Evolutionary conservation across 2,888 invertebrate species (phyloP).

Genomic region (Brachyptera risi): DNA sequence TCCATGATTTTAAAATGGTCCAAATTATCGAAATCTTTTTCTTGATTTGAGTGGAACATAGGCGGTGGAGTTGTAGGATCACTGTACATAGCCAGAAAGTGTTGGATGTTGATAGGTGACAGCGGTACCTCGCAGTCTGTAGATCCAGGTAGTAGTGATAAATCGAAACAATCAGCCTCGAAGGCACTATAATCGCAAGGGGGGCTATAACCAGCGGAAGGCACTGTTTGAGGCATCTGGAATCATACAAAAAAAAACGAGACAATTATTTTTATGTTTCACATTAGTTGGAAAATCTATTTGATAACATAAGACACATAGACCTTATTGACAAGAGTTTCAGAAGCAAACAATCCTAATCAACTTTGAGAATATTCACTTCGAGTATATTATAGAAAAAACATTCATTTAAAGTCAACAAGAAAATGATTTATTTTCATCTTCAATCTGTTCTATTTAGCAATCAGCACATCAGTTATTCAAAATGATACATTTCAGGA

Average conservation of each 20-base stretch:
- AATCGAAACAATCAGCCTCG: constrained; percentile 61
- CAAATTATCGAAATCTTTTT: constrained; percentile 15
- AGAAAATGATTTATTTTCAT: no score
- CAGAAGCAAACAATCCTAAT: no score
- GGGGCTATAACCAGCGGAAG: constrained; percentile 70
- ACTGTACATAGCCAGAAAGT: constrained; percentile 29
- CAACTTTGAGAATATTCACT: no score
- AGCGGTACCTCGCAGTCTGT: constrained; percentile 35
- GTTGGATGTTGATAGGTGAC: constrained; percentile 29
- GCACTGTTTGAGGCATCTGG: constrained; percentile 82
- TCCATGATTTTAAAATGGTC: constrained; percentile 15
- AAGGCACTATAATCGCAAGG: constrained; percentile 59
- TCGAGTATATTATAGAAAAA: no score
- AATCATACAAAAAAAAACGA: constrained; percentile 36
- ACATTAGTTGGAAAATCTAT: no score
- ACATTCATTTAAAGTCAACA: no score
- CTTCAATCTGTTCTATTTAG: no score
- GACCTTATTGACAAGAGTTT: no score
- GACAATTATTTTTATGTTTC: no score
- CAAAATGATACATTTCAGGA: no score
- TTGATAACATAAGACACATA: neutral
- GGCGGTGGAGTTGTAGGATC: constrained; percentile 29
- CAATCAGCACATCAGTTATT: no score
- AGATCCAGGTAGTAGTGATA: constrained; percentile 64
- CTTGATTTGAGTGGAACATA: constrained; percentile 25